Conservation (phyloP, 1,140 invertebrate species). For the Cepaea nemoralis region DNA sequence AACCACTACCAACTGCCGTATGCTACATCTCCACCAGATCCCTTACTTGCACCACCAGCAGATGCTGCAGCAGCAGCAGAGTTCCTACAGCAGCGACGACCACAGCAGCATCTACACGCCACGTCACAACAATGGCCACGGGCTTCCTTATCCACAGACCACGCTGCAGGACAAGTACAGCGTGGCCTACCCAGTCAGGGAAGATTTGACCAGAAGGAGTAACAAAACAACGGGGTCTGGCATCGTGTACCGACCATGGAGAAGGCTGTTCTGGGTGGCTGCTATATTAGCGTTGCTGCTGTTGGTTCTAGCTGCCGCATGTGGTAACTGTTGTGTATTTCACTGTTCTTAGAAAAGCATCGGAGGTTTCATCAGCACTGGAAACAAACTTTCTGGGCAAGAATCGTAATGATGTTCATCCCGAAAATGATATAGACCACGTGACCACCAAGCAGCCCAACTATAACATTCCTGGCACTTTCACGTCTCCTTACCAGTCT, state of each 20-base stretch:
- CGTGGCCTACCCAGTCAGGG: slow-evolving; percentile 22
- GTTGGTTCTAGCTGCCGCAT: slow-evolving; percentile 35
- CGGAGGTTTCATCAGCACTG: background rate
- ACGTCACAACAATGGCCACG: slow-evolving; percentile 29
- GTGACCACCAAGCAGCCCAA: slow-evolving; percentile 1
- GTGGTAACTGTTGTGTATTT: slow-evolving; percentile 41
- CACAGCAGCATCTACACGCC: slow-evolving; percentile 25
- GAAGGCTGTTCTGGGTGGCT: slow-evolving; percentile 39
- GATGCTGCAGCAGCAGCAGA: slow-evolving; percentile 25
- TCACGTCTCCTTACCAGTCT: background rate
- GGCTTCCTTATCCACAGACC: background rate
- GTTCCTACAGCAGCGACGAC: slow-evolving; percentile 24
- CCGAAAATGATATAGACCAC: background rate
- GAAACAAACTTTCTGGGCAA: background rate
- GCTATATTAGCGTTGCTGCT: slow-evolving; percentile 31
- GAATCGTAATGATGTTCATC: background rate
- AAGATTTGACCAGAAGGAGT: slow-evolving; percentile 9
- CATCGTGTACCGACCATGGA: slow-evolving; percentile 34
- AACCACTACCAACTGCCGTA: slow-evolving; percentile 38
- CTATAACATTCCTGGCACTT: slow-evolving; percentile 3
- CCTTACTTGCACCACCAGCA: slow-evolving; percentile 42
- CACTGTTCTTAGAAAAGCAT: slow-evolving; percentile 41
- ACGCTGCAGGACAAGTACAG: slow-evolving; percentile 36
- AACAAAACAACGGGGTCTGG: slow-evolving; percentile 38
- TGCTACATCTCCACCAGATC: slow-evolving; percentile 31